Conservation (phyloP, 2,113 vertebrate species). For the Otolemur garnettii region DNA sequence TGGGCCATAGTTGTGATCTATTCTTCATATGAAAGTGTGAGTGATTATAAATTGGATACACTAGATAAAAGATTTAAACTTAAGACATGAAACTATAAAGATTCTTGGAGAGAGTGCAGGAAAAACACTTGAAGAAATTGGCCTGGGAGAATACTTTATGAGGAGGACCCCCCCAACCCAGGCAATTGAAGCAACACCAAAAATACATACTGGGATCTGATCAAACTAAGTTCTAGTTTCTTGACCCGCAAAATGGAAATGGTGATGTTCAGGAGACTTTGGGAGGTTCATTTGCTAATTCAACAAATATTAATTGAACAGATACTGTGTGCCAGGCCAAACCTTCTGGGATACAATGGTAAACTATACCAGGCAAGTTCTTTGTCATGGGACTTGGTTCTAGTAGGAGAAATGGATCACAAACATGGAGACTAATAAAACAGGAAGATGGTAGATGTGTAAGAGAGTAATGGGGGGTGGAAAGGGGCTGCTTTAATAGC, state of each 20-base stretch:
- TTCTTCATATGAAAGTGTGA: too few species aligned
- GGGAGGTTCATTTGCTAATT: background rate
- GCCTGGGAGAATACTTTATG: too few species aligned
- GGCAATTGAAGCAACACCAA: too few species aligned
- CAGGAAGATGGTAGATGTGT: background rate
- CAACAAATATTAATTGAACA: background rate
- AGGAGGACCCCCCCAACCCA: too few species aligned
- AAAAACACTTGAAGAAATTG: too few species aligned
- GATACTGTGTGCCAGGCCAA: background rate
- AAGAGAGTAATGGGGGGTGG: background rate
- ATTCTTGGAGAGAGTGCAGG: too few species aligned
- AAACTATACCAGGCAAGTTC: background rate
- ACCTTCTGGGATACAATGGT: background rate
- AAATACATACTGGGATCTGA: too few species aligned
- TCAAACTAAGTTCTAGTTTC: background rate
- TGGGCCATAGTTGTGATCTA: too few species aligned
- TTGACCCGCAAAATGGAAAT: background rate
- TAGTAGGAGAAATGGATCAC: background rate
- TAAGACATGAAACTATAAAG: too few species aligned
- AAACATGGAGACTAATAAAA: background rate
- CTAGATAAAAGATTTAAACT: too few species aligned
- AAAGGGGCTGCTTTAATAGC: background rate
- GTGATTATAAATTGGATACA: too few species aligned
- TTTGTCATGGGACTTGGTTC: background rate
- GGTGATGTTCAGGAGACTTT: background rate